Base-by-base conservation (phyloP, 2,797 vertebrate genomes). In the Euphonia xanthogaster region DNA sequence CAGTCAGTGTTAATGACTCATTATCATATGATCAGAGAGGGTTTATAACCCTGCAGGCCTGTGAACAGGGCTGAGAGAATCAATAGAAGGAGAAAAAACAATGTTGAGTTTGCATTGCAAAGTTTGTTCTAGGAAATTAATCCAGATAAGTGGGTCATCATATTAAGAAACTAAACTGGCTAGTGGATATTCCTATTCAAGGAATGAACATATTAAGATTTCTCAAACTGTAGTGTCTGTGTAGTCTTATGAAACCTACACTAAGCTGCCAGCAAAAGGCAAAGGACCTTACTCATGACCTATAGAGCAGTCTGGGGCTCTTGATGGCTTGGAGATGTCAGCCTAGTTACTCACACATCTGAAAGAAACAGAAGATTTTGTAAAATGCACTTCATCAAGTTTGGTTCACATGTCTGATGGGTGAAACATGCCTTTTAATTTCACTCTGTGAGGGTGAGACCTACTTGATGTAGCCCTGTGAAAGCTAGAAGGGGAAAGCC, bases 21-120 rank as follows among this genome's bases (percentile, higher is more conserved):
- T 96, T 94, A 94, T 14, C 68, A 66, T 92, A 88, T 74, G 92
- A 96, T 96, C 90, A 93, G 95, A 95, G 88, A 74, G 67, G 57
- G 71, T 73, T 92, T 88, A 61, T 85, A 93, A 92, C 71, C 74
- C 77, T n/a, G 35, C 40, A 79, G 92, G 71, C 61, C 74, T 61
- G 16, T 57, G 86, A 92, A 33, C 1, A 0, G 27, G 28, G 54
- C 80, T 62, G 51, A 81, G 21, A 5, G 39, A 86, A 87, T 71
- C 81, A 81, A 76, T 0, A 60, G 66, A 73, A 68, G 42, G 60
- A 83, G 21, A 39, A 76, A 91, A 91, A 86, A 68, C 18, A 66
- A 35, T 21, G 2, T 28, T 5, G 5, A 73, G 23, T 63, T 88
- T 54, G 28, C 15, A 3, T 55, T 42, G 72, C 67, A 79, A 75